These are phyloP conservation scores for Otolemur garnettii DNA, from an alignment of 2,113 vertebrate genomes.

Conservation along the genomic window DNA sequence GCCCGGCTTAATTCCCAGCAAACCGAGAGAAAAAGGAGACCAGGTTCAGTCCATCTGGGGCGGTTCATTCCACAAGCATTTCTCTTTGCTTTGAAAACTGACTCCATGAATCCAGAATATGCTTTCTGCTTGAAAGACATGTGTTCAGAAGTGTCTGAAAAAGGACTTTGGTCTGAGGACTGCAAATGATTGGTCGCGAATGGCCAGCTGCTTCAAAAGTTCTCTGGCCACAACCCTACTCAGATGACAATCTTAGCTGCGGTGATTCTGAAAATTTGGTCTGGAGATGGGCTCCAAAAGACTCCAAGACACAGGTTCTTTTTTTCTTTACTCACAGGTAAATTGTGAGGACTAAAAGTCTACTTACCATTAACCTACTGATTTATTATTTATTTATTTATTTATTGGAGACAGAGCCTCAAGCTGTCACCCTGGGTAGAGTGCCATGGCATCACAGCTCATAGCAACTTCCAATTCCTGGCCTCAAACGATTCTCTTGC, in stretches of 20 bases:
- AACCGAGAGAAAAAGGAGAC: not conserved
- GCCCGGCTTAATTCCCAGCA: not conserved
- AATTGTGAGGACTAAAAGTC: not conserved
- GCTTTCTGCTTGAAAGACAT: not conserved
- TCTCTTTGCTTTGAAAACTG: not conserved
- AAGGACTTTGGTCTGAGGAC: constrained; percentile 48
- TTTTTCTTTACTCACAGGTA: not conserved
- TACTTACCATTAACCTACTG: not conserved
- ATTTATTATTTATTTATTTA: too few relatives aligned
- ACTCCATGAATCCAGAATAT: not conserved
- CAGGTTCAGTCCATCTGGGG: not conserved
- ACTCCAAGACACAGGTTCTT: not conserved
- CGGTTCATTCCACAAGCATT: not conserved
- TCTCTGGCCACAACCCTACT: not conserved
- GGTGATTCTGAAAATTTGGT: not conserved
- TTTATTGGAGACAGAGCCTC: too few relatives aligned
- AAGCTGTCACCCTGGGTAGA: too few relatives aligned
- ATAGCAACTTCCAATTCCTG: too few relatives aligned
- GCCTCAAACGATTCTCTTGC: too few relatives aligned
- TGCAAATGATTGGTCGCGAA: not conserved
- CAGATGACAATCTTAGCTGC: not conserved
- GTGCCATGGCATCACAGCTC: too few relatives aligned
- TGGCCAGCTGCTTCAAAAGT: not conserved
- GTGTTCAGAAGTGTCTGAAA: not conserved
- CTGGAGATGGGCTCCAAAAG: not conserved